A percentile compares a stretch with the other conserved stretches of the same genome.
These are phyloP conservation scores for human (Homo sapiens) DNA, from an alignment of 2,113 vertebrate genomes.

Conservation along the genomic window DNA sequence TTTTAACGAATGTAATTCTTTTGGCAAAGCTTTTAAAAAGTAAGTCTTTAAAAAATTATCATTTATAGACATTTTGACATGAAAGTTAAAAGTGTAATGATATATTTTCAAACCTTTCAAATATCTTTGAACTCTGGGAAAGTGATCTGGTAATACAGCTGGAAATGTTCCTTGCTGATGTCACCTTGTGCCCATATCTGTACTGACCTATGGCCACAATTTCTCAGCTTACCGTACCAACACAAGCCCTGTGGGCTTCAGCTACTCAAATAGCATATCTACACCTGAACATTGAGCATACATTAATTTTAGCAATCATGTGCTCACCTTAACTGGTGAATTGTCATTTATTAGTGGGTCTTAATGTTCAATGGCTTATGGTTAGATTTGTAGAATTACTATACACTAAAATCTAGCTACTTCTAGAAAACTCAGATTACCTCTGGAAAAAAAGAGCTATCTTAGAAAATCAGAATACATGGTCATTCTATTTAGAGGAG, in stretches of 20 bases:
- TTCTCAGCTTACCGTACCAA: neutral
- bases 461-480: neutral
- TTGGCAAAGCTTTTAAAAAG: slow-evolving; percentile 13
- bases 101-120: slow-evolving; percentile 12
- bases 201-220: neutral
- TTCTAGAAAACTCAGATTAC: neutral
- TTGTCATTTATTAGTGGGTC: neutral
- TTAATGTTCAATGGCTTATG: neutral
- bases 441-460: neutral
- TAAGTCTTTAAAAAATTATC: neutral
- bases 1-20: slow-evolving; percentile 8
- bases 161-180: neutral
- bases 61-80: slow-evolving; percentile 24
- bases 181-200: neutral
- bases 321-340: neutral
- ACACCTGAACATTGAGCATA: too few relatives aligned
- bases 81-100: neutral
- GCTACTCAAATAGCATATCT: neutral
- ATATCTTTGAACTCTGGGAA: neutral
- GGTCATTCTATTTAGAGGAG: neutral
- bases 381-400: neutral
- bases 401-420: neutral
- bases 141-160: neutral
- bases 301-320: neutral
- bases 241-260: neutral